phyloP scores from a whole-genome alignment of 1,140 invertebrate species.

The Drosophila pandora region DNA sequence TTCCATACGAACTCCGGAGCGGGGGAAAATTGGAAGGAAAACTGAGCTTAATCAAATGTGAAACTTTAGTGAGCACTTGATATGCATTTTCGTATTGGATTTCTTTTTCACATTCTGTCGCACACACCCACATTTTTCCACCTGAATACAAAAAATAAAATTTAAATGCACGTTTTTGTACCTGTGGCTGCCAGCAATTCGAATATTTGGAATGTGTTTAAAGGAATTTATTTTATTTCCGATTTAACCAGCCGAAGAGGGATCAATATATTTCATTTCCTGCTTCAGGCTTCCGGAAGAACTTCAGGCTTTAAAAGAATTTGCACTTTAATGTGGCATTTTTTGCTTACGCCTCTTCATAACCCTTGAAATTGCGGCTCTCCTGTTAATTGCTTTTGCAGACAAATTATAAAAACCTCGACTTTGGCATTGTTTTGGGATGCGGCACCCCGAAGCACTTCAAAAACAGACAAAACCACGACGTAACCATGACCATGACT shows the following conservation, averaged over 20 bases:
- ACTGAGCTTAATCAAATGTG: conserved; percentile 45
- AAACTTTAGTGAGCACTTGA: conserved; percentile 42
- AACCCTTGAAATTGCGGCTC: conserved; percentile 15
- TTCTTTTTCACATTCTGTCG: conserved; percentile 10
- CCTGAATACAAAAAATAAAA: not conserved
- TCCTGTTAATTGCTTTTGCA: conserved; percentile 78
- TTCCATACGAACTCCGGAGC: not conserved
- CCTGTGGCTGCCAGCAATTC: not conserved
- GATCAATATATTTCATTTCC: not conserved
- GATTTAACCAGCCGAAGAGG: not conserved
- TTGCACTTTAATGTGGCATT: conserved; percentile 12
- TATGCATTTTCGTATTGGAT: conserved; percentile 28
- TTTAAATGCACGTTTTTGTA: not conserved
- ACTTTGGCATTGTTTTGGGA: conserved; percentile 41
- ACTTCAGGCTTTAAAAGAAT: not conserved
- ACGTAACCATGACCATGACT: conserved; percentile 63
- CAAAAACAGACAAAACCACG: conserved; percentile 80
- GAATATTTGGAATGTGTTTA: conserved; percentile 7
- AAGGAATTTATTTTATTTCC: not conserved
- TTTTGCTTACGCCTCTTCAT: conserved; percentile 19
- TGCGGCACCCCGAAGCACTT: conserved; percentile 41
- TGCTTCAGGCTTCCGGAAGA: not conserved
- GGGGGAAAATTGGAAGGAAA: conserved; percentile 8
- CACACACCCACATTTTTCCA: conserved; percentile 20
- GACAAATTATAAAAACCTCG: conserved; percentile 74